Conservation (phyloP, 2,113 vertebrate genomes). For the Ageneiosus marmoratus region DNA sequence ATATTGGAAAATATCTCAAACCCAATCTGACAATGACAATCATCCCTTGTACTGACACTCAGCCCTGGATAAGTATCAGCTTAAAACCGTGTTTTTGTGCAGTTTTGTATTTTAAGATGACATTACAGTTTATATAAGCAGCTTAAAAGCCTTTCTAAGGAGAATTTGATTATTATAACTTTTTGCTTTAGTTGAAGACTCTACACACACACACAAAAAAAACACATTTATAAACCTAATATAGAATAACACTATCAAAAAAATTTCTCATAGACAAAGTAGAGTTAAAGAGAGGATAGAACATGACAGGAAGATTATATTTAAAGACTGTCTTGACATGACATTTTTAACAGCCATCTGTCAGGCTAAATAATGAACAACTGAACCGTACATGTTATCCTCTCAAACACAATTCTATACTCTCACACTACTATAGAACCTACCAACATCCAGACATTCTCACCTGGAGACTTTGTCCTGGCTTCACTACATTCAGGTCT, state of each 20-base stretch:
- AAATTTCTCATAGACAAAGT: neutral
- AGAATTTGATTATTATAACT: neutral
- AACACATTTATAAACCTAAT: neutral
- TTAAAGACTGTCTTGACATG: neutral
- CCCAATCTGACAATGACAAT: neutral
- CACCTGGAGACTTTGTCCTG: constrained; percentile 73
- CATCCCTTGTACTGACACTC: no score
- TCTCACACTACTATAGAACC: neutral
- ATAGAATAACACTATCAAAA: neutral
- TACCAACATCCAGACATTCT: constrained; percentile 19
- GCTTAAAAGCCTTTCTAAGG: neutral
- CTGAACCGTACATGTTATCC: neutral
- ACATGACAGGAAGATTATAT: neutral
- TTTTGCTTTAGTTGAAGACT: neutral
- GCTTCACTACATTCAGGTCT: constrained; percentile 73
- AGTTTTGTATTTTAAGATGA: neutral
- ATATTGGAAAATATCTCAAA: neutral
- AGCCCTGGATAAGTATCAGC: neutral
- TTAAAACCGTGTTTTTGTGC: neutral
- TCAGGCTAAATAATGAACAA: constrained; percentile 2
- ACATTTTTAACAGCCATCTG: neutral
- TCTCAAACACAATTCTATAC: neutral
- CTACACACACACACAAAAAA: neutral
- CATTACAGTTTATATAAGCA: neutral
- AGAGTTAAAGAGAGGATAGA: neutral